phyloP scores from a whole-genome alignment of 2,888 invertebrate genomes.

The Ptychoptera albimana region DNA sequence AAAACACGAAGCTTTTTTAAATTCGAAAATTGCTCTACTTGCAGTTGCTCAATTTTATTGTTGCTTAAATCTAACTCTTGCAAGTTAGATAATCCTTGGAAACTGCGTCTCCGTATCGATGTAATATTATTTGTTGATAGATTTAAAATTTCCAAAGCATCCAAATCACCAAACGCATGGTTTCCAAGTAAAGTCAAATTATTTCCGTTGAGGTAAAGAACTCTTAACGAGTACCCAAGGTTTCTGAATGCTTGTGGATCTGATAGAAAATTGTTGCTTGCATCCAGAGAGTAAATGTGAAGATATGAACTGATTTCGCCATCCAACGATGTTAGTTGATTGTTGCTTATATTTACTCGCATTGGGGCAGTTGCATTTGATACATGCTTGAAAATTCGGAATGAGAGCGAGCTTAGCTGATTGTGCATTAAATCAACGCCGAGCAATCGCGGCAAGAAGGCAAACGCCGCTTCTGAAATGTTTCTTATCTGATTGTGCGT shows the following conservation, averaged over 20 bases:
- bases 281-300: slow-evolving; percentile 51
- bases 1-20: slow-evolving; percentile 56
- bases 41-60: slow-evolving; percentile 59
- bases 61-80: slow-evolving; percentile 66
- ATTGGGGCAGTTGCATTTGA: slow-evolving; percentile 48
- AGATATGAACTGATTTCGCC: slow-evolving; percentile 31
- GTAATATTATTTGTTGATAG: slow-evolving; percentile 59
- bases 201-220: slow-evolving; percentile 59
- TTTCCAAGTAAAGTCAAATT: slow-evolving; percentile 50
- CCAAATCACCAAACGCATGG: slow-evolving; percentile 56
- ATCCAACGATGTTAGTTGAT: slow-evolving; percentile 31
- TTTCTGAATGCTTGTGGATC: slow-evolving; percentile 50
- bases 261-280: slow-evolving; percentile 48
- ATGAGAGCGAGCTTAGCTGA: slow-evolving; percentile 48
- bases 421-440: slow-evolving; percentile 71
- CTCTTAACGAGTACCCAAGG: slow-evolving; percentile 44
- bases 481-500: slow-evolving; percentile 64
- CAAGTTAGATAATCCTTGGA: slow-evolving; percentile 54
- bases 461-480: slow-evolving; percentile 57
- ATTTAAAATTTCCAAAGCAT: slow-evolving; percentile 54
- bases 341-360: slow-evolving; percentile 60
- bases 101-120: slow-evolving; percentile 55
- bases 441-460: slow-evolving; percentile 56
- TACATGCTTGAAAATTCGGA: slow-evolving; percentile 51
- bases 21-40: slow-evolving; percentile 65